Conservation (phyloP, 2,888 invertebrate species). For the Xylota segnis region DNA sequence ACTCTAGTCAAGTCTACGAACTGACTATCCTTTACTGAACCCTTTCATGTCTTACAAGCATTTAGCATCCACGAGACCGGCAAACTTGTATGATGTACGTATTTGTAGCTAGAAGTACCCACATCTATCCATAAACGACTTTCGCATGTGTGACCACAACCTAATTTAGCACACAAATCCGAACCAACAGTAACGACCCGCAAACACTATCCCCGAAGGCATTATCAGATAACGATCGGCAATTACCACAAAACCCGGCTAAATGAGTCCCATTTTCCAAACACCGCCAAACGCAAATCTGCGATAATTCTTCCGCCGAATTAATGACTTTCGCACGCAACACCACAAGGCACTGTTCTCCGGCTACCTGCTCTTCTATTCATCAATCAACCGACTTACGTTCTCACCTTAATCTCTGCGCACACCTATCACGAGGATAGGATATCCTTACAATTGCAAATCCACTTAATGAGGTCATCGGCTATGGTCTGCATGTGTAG, state of each 20-base stretch:
- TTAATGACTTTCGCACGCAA: conserved; percentile 71
- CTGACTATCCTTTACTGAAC: too few species aligned
- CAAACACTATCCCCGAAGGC: conserved; percentile 1
- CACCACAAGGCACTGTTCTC: conserved; percentile 2
- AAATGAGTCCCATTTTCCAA: conserved; percentile 65
- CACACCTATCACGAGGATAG: conserved; percentile 32
- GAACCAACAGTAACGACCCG: conserved; percentile 18
- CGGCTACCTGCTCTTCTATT: conserved; percentile 48
- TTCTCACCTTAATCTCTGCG: conserved; percentile 63
- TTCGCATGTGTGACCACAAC: not conserved
- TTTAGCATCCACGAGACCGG: too few species aligned
- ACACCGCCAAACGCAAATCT: conserved; percentile 56
- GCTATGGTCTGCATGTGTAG: conserved; percentile 31
- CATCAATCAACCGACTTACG: conserved; percentile 61
- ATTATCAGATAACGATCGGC: conserved; percentile 60
- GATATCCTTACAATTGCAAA: conserved; percentile 60
- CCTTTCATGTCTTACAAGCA: too few species aligned
- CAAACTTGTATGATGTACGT: too few species aligned
- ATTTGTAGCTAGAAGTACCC: too few species aligned
- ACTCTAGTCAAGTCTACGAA: too few species aligned
- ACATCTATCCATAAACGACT: not conserved
- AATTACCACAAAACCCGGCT: conserved; percentile 63
- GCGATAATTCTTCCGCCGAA: conserved; percentile 53
- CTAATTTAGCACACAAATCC: not conserved
- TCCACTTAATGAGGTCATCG: conserved; percentile 74